These are phyloP conservation scores for Microctonus hyperodae DNA, from an alignment of 2,888 invertebrate genomes.

Conservation along the genomic window DNA sequence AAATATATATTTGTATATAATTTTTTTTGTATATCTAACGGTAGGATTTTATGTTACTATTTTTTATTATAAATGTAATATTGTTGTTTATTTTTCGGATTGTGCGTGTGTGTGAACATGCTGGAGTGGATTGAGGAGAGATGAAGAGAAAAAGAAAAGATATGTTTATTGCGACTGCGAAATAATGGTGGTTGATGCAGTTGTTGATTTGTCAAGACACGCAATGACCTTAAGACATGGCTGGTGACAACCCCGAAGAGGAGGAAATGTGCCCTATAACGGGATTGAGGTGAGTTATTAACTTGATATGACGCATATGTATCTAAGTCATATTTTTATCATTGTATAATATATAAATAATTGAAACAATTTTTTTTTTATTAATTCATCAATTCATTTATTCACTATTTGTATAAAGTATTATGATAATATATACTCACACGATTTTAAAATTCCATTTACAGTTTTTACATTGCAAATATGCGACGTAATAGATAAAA, in stretches of 20 bases:
- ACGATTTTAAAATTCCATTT: too few species aligned
- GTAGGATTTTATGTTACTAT: too few species aligned
- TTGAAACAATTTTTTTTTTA: conserved; percentile 6
- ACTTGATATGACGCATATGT: conserved; percentile 3
- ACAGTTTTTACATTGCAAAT: not conserved
- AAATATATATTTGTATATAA: not conserved
- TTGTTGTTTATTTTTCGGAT: not conserved
- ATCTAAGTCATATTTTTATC: conserved; percentile 5
- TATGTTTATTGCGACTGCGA: not conserved
- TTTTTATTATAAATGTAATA: not conserved
- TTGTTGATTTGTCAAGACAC: conserved; percentile 20
- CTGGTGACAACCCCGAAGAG: conserved; percentile 22
- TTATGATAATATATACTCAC: too few species aligned
- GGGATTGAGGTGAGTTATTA: conserved; percentile 14
- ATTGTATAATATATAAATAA: conserved; percentile 17
- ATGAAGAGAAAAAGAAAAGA: not conserved
- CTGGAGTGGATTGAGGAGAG: too few species aligned
- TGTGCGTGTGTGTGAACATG: conserved; percentile 5
- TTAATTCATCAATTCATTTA: too few species aligned
- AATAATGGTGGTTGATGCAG: conserved; percentile 10
- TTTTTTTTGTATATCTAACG: not conserved
- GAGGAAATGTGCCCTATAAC: conserved; percentile 18
- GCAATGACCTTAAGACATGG: conserved; percentile 39
- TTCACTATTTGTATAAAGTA: too few species aligned
- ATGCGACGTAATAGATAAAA: too few species aligned